Conservation (phyloP, 2,888 invertebrate genomes). For the Eupeodes latifasciatus region DNA sequence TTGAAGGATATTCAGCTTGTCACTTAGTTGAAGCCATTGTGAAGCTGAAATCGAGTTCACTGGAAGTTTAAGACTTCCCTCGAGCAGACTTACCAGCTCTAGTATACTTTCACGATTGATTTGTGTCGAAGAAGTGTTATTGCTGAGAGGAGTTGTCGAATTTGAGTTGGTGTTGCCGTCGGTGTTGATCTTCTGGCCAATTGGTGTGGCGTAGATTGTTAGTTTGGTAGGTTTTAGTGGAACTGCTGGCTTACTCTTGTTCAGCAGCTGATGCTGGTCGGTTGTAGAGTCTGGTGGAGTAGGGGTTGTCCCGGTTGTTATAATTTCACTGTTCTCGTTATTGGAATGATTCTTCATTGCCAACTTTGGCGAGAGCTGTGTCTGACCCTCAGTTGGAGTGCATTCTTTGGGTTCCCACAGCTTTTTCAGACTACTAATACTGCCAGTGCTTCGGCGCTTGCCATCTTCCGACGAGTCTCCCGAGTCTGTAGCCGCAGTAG, state of each 20-base stretch:
- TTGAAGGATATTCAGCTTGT: constrained; percentile 92
- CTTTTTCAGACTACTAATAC: constrained; percentile 95
- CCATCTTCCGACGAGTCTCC: constrained; percentile 85
- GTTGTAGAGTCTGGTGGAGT: constrained; percentile 68
- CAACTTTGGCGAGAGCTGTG: constrained; percentile 85
- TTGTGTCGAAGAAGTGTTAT: constrained; percentile 85
- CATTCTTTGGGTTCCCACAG: constrained; percentile 94
- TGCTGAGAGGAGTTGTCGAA: constrained; percentile 80
- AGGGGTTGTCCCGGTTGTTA: constrained; percentile 75
- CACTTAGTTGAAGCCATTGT: constrained; percentile 92
- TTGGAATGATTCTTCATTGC: constrained; percentile 84
- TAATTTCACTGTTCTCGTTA: constrained; percentile 79
- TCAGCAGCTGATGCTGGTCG: constrained; percentile 72
- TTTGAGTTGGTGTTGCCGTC: constrained; percentile 67
- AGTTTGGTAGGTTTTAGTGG: constrained; percentile 89
- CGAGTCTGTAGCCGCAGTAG: constrained; percentile 68
- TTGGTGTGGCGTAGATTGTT: constrained; percentile 91
- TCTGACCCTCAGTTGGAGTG: constrained; percentile 72
- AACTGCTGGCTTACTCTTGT: constrained; percentile 87
- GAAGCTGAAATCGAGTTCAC: constrained; percentile 85
- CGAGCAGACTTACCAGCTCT: constrained; percentile 88
- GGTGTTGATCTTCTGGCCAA: constrained; percentile 81
- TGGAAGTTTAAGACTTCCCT: constrained; percentile 87
- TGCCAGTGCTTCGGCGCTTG: constrained; percentile 95
- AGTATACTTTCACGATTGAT: constrained; percentile 86